Percentiles rank a stretch among this genome's conserved stretches.
These are phyloP conservation scores for Ormyrus nitidulus DNA, from an alignment of 2,888 invertebrate species.

Conservation along the genomic window DNA sequence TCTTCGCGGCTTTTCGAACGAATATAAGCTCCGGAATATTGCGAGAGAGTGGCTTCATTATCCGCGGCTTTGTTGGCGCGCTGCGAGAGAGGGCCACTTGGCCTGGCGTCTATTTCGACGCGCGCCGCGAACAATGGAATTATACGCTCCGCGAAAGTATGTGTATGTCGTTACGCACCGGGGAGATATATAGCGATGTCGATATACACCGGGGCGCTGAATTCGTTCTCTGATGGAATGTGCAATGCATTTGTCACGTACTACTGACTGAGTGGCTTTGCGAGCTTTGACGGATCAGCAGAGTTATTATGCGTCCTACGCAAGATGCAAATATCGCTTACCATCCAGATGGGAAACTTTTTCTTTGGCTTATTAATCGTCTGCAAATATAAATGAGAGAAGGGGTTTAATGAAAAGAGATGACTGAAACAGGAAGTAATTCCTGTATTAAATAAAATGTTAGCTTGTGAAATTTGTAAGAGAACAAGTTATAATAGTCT, in stretches of 20 bases:
- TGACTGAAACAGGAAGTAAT: too few species aligned
- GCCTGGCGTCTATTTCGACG: background rate
- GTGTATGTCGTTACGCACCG: background rate
- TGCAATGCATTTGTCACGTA: constrained; percentile 17
- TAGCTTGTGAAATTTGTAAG: too few species aligned
- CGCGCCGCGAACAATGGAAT: background rate
- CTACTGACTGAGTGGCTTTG: background rate
- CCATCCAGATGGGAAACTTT: too few species aligned
- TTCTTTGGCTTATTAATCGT: too few species aligned
- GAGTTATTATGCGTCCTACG: too few species aligned
- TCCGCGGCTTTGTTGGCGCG: background rate
- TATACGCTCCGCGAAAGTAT: background rate
- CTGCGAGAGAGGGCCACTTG: too few species aligned
- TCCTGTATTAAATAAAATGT: too few species aligned
- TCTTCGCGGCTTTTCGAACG: background rate
- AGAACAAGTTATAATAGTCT: too few species aligned
- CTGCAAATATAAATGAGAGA: too few species aligned
- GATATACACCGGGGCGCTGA: background rate
- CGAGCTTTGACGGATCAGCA: too few species aligned
- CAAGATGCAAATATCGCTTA: too few species aligned
- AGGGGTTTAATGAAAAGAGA: too few species aligned
- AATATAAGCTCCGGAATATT: background rate
- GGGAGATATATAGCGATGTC: constrained; percentile 5
- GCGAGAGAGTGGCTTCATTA: background rate
- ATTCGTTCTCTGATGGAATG: background rate